Evolutionary conservation across 2,797 vertebrate species (phyloP), one percentile per base, ranked within the genome.

Genomic region (Cygnus olor): DNA sequence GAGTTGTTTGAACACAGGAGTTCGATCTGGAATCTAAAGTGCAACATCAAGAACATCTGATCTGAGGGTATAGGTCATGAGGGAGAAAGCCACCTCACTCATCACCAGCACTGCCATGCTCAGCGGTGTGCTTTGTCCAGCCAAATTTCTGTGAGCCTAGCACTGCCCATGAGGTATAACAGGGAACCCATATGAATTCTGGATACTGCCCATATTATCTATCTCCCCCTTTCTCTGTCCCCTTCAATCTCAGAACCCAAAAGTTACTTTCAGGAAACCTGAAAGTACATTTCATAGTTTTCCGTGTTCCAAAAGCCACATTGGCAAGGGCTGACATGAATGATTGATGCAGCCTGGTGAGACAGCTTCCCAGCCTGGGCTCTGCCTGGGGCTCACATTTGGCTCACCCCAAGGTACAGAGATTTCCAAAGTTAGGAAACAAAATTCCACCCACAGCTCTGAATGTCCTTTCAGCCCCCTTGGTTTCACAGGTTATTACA

Each of bases 111-210:
- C 7, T 25, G n/a, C 19, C 27, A 53, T 21, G 11, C 30, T 69
- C 30, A 64, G 11, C 14, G 47, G 11, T 21, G 57, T 38, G 17
- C 4, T 16, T 4, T 45, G 32, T 6, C 49, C 53, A 53, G 22
- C 4, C 13, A 74, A 61, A 65, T n/a, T 61, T 19, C 42, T 45
- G 16, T n/a, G 21, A 71, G 15, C 9, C 11, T 44, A 76, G 8
- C 11, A 11, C 3, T 22, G 12, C 38, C 10, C 8, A 0, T 20
- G 40, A 80, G 11, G 13, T 32, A 11, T 9, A 25, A 22, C 1
- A 4, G n/a, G 16, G 19, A 36, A 9, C 13, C 11, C 2, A 4
- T 16, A 13, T 76, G 45, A 71, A 54, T 83, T 92, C 42, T 58
- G 56, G 42, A 44, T 34, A 14, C 13, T 65, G 54, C 68, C 7